Evolutionary conservation across 2,888 invertebrate species (phyloP).

Genomic region (Hesperia comma): DNA sequence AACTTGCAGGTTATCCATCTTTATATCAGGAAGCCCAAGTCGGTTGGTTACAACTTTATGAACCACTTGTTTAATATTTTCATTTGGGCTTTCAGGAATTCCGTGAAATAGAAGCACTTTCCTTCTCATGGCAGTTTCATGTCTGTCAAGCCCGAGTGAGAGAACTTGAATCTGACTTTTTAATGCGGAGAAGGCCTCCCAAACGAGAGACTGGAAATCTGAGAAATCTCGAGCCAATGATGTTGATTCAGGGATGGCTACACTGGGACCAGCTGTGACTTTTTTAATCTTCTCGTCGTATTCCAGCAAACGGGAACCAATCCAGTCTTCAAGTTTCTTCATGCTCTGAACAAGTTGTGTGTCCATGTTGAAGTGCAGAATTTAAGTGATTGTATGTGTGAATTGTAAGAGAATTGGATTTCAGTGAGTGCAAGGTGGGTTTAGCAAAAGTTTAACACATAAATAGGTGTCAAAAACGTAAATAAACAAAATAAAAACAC

Average conservation of each 20-base stretch:
- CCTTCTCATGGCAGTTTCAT: background rate
- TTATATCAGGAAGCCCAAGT: background rate
- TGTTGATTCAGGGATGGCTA: background rate
- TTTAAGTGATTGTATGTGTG: background rate
- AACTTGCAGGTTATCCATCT: background rate
- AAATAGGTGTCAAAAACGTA: too few relatives aligned
- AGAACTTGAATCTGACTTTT: background rate
- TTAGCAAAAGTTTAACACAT: background rate
- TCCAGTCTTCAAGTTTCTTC: background rate
- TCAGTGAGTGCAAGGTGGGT: background rate
- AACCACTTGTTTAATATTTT: background rate
- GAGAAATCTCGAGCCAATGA: background rate
- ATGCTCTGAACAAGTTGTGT: background rate
- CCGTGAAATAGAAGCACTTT: background rate
- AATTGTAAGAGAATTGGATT: background rate
- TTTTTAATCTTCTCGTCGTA: constrained; percentile 6
- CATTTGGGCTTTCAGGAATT: background rate
- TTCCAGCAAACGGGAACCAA: constrained; percentile 4
- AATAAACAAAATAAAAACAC: too few relatives aligned
- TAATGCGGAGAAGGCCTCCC: background rate
- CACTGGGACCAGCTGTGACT: background rate
- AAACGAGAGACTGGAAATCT: constrained; percentile 5
- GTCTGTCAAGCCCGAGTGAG: background rate
- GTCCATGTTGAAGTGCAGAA: background rate
- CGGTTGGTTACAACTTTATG: background rate